Evolutionary conservation across 1,140 invertebrate species (phyloP).

Genomic region (Tetramorium parvispinum): DNA sequence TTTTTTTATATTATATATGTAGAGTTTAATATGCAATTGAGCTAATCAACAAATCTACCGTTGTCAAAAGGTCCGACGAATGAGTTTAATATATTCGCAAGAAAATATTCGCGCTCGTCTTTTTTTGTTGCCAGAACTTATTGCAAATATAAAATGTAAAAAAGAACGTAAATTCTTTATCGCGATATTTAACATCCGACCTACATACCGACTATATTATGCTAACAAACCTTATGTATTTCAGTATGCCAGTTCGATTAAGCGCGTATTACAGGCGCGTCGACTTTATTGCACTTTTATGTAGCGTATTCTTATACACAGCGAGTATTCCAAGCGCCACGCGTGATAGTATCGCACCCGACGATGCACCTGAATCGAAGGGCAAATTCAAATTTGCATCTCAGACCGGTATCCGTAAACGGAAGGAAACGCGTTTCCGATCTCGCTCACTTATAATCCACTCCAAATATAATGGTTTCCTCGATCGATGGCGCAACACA

Average conservation of each 20-base stretch:
- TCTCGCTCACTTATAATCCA: constrained; percentile 58
- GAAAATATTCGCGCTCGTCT: background rate
- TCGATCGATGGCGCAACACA: constrained; percentile 47
- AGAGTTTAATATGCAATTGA: background rate
- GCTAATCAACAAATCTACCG: background rate
- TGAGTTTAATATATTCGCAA: background rate
- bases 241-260: background rate
- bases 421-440: constrained; percentile 61
- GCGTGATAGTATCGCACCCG: background rate
- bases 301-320: background rate
- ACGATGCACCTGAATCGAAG: constrained; percentile 29
- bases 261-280: constrained; percentile 6
- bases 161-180: background rate
- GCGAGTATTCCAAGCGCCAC: background rate
- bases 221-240: background rate
- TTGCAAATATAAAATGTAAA: constrained; percentile 1
- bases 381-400: constrained; percentile 54
- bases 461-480: constrained; percentile 66
- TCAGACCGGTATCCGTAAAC: constrained; percentile 40
- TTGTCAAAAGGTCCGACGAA: background rate
- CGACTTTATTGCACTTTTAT: constrained; percentile 28
- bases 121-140: background rate
- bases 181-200: constrained; percentile 7
- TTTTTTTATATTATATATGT: background rate
- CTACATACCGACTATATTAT: background rate